phyloP scores from a whole-genome alignment of 1,140 invertebrate species.

The Epicauta chinensis region DNA sequence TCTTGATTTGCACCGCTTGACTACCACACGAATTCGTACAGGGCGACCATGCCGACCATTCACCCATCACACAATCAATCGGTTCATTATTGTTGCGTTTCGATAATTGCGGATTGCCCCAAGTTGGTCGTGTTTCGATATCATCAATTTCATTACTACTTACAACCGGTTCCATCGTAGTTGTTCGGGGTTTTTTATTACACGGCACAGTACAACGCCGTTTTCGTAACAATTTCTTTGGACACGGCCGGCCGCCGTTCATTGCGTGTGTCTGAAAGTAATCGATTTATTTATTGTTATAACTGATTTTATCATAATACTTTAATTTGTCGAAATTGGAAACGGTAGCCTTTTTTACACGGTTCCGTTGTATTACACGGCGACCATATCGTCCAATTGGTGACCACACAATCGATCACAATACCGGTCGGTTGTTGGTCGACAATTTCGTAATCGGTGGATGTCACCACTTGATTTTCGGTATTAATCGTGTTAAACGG shows the following conservation, averaged over 20 bases:
- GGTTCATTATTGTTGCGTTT: background rate
- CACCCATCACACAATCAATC: constrained; percentile 20
- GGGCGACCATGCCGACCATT: constrained; percentile 23
- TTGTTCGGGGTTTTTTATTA: constrained; percentile 20
- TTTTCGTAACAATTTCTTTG: constrained; percentile 48
- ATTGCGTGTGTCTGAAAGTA: constrained; percentile 39
- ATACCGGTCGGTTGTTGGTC: constrained; percentile 12
- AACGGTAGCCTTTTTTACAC: constrained; percentile 52
- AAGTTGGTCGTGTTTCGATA: background rate
- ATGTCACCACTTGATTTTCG: background rate
- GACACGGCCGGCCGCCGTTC: constrained; percentile 65
- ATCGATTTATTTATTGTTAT: constrained; percentile 9
- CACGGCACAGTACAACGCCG: constrained; percentile 45
- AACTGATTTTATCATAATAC: too few species aligned
- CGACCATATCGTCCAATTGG: constrained; percentile 56
- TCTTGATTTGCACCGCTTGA: constrained; percentile 19
- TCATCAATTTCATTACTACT: background rate
- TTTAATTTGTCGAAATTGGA: constrained; percentile 43
- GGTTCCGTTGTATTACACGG: constrained; percentile 47
- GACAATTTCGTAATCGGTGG: constrained; percentile 1
- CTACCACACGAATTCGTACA: constrained; percentile 21
- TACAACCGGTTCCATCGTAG: too few species aligned
- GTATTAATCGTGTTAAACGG: too few species aligned
- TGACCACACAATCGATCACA: constrained; percentile 51
- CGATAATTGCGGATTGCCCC: background rate